These are phyloP conservation scores for Tapirus indicus DNA, from an alignment of 2,797 vertebrate genomes.

Conservation along the genomic window DNA sequence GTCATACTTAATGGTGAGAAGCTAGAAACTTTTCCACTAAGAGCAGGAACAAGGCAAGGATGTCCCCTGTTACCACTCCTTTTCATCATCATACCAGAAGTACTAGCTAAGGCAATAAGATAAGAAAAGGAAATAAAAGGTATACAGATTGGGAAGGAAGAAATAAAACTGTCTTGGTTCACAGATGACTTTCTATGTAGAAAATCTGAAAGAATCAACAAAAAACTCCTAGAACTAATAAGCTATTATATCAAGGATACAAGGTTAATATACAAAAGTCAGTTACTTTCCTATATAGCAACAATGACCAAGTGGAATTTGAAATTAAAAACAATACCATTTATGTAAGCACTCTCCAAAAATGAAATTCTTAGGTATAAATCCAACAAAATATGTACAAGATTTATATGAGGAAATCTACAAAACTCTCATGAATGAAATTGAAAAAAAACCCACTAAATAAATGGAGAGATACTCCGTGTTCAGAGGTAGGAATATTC, in stretches of 20 bases:
- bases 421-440: neutral
- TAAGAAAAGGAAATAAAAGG: neutral
- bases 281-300: neutral
- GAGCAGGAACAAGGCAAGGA: neutral
- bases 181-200: neutral
- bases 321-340: neutral
- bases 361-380: neutral
- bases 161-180: neutral
- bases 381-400: neutral
- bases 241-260: neutral
- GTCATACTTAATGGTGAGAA: neutral
- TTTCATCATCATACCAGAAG: neutral
- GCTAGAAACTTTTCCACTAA: neutral
- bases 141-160: neutral
- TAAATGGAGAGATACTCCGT: too few species aligned
- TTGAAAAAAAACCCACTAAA: too few species aligned
- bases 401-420: neutral
- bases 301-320: neutral
- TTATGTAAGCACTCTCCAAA: neutral
- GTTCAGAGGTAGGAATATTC: too few species aligned
- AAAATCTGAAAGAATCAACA: neutral
- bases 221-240: neutral
- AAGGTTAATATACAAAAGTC: neutral
- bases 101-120: neutral
- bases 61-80: neutral